Conservation (phyloP, 2,797 vertebrate species). For the Bufotes viridis region DNA sequence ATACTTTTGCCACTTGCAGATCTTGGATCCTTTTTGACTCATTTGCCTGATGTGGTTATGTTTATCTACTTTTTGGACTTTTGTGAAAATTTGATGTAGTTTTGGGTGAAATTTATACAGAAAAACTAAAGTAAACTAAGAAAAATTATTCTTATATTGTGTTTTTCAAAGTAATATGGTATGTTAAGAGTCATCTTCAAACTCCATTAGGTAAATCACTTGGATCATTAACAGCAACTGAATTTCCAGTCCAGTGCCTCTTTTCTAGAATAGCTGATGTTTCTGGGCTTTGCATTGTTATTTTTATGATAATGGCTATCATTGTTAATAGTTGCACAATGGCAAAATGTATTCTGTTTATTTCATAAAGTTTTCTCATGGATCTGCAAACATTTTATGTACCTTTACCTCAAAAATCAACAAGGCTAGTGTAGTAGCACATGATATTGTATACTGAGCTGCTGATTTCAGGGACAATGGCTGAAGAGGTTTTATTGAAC, state of each 20-base stretch:
- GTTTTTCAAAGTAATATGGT: not conserved
- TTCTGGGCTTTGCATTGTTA: not conserved
- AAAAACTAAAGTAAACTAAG: not conserved
- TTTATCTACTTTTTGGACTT: too few species aligned
- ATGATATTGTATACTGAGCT: too few species aligned
- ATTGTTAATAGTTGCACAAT: not conserved
- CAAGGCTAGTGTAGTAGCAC: not conserved
- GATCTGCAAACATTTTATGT: not conserved
- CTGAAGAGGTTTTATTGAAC: too few species aligned
- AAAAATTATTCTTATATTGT: conserved; percentile 4
- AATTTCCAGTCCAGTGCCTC: conserved; percentile 34
- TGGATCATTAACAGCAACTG: conserved; percentile 33
- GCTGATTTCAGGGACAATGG: too few species aligned
- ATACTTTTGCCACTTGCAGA: too few species aligned
- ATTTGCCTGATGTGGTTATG: too few species aligned
- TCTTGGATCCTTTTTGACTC: too few species aligned
- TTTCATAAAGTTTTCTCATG: not conserved
- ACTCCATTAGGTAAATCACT: conserved; percentile 45
- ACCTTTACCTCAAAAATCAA: not conserved
- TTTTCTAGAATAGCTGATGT: not conserved
- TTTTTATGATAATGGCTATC: not conserved
- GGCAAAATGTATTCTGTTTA: not conserved
- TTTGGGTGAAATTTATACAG: too few species aligned
- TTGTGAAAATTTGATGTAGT: too few species aligned
- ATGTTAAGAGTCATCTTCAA: conserved; percentile 8